phyloP scores from a whole-genome alignment of 1,140 invertebrate species.

The Anadara kagoshimensis region DNA sequence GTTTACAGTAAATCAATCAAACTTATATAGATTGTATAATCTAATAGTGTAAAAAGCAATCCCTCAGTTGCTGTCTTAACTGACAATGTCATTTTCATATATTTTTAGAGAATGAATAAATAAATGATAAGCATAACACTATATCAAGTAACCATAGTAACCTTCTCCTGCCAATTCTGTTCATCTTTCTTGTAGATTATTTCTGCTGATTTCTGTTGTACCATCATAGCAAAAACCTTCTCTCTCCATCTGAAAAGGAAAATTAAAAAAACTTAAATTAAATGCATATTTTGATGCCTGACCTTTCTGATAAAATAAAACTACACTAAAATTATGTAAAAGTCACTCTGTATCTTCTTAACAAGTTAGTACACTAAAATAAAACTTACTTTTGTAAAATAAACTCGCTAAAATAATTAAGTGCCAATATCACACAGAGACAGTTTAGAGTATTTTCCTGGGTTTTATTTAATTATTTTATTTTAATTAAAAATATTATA shows the following conservation, averaged over 20 bases:
- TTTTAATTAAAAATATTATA: too few species aligned
- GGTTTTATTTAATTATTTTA: too few species aligned
- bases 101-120: neutral
- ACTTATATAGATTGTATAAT: too few species aligned
- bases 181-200: conserved; percentile 56
- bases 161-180: conserved; percentile 57
- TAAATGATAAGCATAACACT: neutral
- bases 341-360: too few species aligned
- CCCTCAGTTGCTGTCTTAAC: neutral
- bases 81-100: neutral
- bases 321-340: too few species aligned
- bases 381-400: neutral
- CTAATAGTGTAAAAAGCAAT: too few species aligned
- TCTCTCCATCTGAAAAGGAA: conserved; percentile 59
- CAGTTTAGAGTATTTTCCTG: too few species aligned
- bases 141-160: conserved; percentile 10
- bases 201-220: conserved; percentile 61
- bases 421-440: too few species aligned
- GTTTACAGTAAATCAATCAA: too few species aligned
- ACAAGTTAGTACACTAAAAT: too few species aligned
- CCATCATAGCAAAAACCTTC: conserved; percentile 64
- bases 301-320: neutral
- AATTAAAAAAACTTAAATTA: neutral
- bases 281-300: too few species aligned
- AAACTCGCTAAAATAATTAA: too few species aligned